phyloP scores from a whole-genome alignment of 2,113 vertebrate genomes.

The Bostrychus sinensis region DNA sequence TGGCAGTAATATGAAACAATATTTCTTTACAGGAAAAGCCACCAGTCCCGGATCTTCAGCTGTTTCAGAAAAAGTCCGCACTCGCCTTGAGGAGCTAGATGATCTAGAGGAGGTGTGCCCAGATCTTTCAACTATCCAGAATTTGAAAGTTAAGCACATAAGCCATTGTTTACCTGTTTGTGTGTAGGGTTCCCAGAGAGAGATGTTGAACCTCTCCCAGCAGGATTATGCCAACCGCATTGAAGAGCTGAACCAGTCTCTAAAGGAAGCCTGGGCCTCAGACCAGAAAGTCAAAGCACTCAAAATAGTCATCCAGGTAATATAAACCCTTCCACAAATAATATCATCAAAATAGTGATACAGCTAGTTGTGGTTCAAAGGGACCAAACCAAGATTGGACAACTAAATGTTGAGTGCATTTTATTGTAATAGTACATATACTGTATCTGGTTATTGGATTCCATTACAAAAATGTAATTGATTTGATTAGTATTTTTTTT shows the following conservation, averaged over 20 bases:
- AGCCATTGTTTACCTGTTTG: slow-evolving; percentile 6
- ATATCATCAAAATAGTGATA: no score
- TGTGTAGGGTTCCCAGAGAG: slow-evolving; percentile 91
- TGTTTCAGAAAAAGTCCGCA: slow-evolving; percentile 97
- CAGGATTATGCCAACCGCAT: slow-evolving; percentile 97
- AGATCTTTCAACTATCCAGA: not conserved
- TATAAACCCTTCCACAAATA: no score
- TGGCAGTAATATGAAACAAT: not conserved
- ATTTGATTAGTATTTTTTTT: no score
- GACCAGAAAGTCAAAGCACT: slow-evolving; percentile 99
- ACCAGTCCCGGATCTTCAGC: slow-evolving; percentile 83
- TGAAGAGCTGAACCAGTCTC: slow-evolving; percentile 94
- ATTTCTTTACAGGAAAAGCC: slow-evolving; percentile 79
- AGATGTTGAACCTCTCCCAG: slow-evolving; percentile 95
- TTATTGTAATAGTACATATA: no score
- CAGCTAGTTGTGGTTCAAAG: no score
- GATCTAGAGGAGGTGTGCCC: slow-evolving; percentile 92
- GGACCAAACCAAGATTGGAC: no score
- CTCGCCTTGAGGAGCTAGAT: slow-evolving; percentile 93
- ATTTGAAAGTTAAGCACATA: not conserved
- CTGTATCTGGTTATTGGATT: no score
- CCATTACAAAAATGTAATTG: no score
- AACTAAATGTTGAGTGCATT: no score
- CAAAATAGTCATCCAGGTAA: slow-evolving; percentile 97
- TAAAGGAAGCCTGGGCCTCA: slow-evolving; percentile 96